Evolutionary conservation across 2,888 invertebrate species (phyloP).

Genomic region (Eupithecia subumbrata): DNA sequence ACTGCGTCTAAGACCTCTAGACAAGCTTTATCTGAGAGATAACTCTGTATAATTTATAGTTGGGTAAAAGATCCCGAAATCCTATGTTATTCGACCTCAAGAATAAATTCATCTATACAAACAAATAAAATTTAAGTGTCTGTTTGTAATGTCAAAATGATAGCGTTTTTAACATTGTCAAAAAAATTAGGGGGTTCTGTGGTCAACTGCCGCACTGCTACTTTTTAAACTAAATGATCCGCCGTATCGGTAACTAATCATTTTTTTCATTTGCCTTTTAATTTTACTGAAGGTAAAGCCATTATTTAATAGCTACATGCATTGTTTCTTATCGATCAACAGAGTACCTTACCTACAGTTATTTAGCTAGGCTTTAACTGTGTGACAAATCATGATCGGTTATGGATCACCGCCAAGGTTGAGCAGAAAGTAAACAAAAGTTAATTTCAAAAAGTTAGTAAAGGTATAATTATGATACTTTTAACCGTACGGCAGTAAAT

Average conservation of each 20-base stretch:
- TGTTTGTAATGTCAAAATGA: too few relatives aligned
- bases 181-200: too few relatives aligned
- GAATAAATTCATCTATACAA: too few relatives aligned
- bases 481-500: background rate
- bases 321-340: conserved; percentile 1
- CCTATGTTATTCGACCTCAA: too few relatives aligned
- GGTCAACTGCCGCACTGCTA: too few relatives aligned
- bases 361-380: background rate
- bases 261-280: background rate
- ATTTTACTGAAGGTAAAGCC: background rate
- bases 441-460: background rate
- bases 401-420: conserved; percentile 5
- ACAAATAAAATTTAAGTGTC: too few relatives aligned
- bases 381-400: conserved; percentile 20
- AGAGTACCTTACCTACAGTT: background rate
- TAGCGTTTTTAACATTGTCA: too few relatives aligned
- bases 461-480: background rate
- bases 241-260: too few relatives aligned
- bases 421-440: background rate
- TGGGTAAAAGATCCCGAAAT: too few relatives aligned
- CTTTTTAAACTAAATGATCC: too few relatives aligned
- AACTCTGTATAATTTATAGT: background rate
- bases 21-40: background rate
- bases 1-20: background rate
- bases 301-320: conserved; percentile 1